Conservation (phyloP, 2,113 vertebrate species). For the Alouatta palliata region DNA sequence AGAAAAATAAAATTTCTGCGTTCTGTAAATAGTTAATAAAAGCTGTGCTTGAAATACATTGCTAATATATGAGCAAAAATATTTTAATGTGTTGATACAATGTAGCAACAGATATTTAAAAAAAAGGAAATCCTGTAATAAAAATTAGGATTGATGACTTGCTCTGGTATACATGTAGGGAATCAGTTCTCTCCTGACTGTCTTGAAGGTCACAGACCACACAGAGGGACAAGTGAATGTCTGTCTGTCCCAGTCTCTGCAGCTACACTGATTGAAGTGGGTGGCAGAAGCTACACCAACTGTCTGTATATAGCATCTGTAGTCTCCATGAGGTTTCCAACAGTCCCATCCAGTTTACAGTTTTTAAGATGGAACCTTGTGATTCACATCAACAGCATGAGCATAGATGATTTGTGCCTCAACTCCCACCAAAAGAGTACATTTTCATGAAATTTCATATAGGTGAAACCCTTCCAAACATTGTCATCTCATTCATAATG, state of each 20-base stretch:
- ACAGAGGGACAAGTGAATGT: background rate
- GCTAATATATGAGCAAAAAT: slow-evolving; percentile 75
- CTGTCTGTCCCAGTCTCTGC: background rate
- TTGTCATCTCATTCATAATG: background rate
- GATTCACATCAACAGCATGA: background rate
- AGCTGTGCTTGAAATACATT: slow-evolving; percentile 79
- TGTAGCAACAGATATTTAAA: background rate
- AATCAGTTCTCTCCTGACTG: background rate
- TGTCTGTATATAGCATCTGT: background rate
- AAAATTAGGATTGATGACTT: background rate
- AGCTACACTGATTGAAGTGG: background rate
- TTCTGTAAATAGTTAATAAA: slow-evolving; percentile 84
- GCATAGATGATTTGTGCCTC: background rate
- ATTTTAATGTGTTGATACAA: slow-evolving; percentile 53
- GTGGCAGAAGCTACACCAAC: background rate
- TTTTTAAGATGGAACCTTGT: background rate
- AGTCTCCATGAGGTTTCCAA: background rate
- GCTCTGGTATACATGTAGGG: background rate
- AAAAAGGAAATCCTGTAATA: background rate
- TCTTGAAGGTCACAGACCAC: background rate
- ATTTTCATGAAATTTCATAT: background rate
- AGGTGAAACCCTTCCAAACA: background rate
- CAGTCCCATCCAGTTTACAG: background rate
- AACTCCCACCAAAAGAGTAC: background rate
- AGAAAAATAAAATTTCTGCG: slow-evolving; percentile 76